phyloP scores from a whole-genome alignment of 2,113 vertebrate species.

The Hippoglossus stenolepis region DNA sequence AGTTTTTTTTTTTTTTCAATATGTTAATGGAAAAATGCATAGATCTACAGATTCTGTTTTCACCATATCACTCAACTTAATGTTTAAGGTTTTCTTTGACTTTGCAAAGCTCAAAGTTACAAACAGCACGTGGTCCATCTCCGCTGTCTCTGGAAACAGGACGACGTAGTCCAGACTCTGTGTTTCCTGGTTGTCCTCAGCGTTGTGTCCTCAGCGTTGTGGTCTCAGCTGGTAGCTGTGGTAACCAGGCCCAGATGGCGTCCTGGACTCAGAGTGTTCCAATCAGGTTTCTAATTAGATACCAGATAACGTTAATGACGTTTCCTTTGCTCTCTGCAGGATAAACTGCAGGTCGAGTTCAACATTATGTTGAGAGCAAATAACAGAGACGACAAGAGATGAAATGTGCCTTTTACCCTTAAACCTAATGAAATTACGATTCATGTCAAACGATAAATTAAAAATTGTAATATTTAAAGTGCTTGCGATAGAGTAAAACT shows the following conservation, averaged over 20 bases:
- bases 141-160: neutral
- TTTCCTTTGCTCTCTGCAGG: conserved; percentile 11
- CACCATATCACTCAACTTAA: no score
- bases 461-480: no score
- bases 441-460: no score
- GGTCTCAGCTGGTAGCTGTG: conserved; percentile 31
- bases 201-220: conserved; percentile 1
- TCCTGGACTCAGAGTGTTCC: conserved; percentile 17
- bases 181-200: neutral
- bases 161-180: neutral
- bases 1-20: no score
- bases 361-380: neutral
- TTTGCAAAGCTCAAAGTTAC: no score
- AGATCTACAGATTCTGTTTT: no score
- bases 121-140: neutral
- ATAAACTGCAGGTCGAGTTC: neutral
- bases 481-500: no score
- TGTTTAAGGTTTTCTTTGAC: no score
- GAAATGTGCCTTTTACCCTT: no score
- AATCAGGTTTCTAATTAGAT: conserved; percentile 23
- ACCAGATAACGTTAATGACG: conserved; percentile 14
- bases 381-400: no score
- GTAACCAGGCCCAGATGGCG: conserved; percentile 44
- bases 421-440: no score
- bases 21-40: no score